phyloP scores from a whole-genome alignment of 2,113 vertebrate genomes.

The Regulus satrapa region DNA sequence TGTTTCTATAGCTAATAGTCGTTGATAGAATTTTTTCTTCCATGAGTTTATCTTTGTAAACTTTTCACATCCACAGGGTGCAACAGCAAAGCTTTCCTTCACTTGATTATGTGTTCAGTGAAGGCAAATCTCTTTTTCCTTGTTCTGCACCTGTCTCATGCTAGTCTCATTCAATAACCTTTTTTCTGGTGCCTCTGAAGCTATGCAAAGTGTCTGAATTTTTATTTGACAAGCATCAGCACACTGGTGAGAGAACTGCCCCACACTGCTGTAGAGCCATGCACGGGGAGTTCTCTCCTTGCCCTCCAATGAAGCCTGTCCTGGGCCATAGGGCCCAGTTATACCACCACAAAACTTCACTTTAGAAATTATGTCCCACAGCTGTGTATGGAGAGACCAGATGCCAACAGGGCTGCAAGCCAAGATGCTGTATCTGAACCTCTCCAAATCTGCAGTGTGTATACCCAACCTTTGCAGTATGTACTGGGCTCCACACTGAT shows the following conservation, averaged over 20 bases:
- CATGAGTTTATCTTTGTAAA: background rate
- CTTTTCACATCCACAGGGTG: background rate
- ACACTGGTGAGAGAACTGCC: background rate
- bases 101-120: background rate
- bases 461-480: background rate
- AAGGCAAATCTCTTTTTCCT: background rate
- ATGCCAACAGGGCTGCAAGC: background rate
- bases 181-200: background rate
- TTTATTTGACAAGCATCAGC: background rate
- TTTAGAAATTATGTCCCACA: background rate
- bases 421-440: background rate
- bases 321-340: background rate
- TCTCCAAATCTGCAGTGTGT: accelerated
- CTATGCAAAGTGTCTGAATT: background rate
- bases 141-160: background rate
- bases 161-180: background rate
- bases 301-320: background rate
- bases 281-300: background rate
- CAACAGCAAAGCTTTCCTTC: background rate
- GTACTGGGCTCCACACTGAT: background rate
- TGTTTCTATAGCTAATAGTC: background rate
- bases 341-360: background rate
- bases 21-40: background rate
- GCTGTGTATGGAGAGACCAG: background rate
- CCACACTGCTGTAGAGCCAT: background rate